Conservation (phyloP, 2,888 invertebrate genomes). For the Hydrotaea diabolus region DNA sequence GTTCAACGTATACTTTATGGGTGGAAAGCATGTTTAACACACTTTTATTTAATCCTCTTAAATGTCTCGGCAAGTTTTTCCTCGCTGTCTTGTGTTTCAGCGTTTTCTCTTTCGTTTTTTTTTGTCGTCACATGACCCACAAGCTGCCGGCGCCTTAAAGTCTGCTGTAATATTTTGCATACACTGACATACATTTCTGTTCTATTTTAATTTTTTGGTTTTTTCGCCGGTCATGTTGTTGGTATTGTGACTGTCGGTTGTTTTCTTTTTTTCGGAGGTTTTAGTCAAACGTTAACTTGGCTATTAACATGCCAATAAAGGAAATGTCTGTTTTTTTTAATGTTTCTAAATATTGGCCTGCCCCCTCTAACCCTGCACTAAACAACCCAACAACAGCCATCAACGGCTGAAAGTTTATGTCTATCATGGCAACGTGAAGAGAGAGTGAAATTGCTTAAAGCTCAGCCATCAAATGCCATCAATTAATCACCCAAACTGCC, state of each 20-base stretch:
- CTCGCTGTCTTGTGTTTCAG: too few relatives aligned
- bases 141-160: conserved; percentile 12
- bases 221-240: not conserved
- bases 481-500: conserved; percentile 76
- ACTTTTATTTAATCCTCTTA: conserved; percentile 51
- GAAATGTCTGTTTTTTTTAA: conserved; percentile 66
- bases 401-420: not conserved
- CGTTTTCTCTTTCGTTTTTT: not conserved
- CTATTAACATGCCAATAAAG: conserved; percentile 75
- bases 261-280: not conserved
- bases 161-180: not conserved
- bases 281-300: conserved; percentile 36
- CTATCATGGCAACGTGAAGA: not conserved
- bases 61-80: conserved; percentile 34
- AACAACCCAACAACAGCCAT: not conserved
- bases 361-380: too few relatives aligned
- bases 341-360: conserved; percentile 13
- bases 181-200: too few relatives aligned
- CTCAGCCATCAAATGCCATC: conserved; percentile 71
- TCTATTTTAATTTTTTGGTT: too few relatives aligned
- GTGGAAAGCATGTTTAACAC: conserved; percentile 53
- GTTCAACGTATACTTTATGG: conserved; percentile 41
- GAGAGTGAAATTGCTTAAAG: conserved; percentile 55
- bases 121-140: too few relatives aligned
- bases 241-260: not conserved